Evolutionary conservation across 2,113 vertebrate species (phyloP), one percentile per base, ranked within the genome.

Genomic region (Psilopogon haemacephalus): DNA sequence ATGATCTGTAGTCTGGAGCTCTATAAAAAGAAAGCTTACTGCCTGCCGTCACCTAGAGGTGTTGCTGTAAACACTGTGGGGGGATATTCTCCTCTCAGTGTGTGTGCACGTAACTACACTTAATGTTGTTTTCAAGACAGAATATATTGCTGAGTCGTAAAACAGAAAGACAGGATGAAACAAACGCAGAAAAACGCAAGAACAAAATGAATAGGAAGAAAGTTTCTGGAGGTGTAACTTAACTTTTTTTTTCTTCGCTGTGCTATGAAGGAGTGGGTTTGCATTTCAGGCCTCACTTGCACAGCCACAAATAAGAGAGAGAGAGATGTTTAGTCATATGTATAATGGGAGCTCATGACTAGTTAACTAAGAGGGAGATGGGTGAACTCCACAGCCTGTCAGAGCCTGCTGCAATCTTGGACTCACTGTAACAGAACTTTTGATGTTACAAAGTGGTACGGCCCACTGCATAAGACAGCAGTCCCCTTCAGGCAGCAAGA

Each of bases 1-100:
- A 97, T 97, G 96, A 97, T 97, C 97, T 96, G 97, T 97, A 97
- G 94, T 95, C 92, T 96, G 95, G 95, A 97, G 95, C 94, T 95
- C 95, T 96, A 96, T 97, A 94, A 96, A 97, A 95, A 95, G 95
- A 83, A 93, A 94, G 89, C 96, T 96, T 90, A 89, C 91, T 96
- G 95, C 95, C 95, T 97, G 92, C 96, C 91, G 80, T 97, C 95
- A 97, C 93, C 96, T 97, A 96, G 96, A 97, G 96, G 95, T 94
- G 96, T 97, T 97, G 95, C 91, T 95, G 95, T 96, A 97, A 97
- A 96, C 96, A 96, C 91, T 84, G 95, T 95, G 94, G 96, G 96
- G 95, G 90, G 42, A 95, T 93, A 91, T 81, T 94, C 92, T 93
- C 75, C 76, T 96, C 96, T 96, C 95, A 95, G 95, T 97, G 94